These are phyloP conservation scores for Ceuthmochares aereus DNA, from an alignment of 2,113 vertebrate species.

Conservation along the genomic window DNA sequence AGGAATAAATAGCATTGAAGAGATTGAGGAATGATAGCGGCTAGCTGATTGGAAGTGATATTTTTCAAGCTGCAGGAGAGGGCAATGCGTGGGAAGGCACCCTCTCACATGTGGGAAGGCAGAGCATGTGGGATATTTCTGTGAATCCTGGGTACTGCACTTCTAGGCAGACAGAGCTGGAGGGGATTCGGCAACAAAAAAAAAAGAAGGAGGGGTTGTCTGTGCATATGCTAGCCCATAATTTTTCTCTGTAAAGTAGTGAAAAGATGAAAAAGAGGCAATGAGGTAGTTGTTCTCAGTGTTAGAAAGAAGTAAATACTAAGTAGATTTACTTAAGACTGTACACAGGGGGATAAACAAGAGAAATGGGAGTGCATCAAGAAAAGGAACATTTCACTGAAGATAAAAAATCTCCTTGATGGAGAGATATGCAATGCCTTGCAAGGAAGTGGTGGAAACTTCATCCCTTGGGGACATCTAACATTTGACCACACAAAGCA, in stretches of 20 bases:
- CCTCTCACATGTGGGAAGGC: slow-evolving; percentile 22
- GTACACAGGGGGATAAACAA: not conserved
- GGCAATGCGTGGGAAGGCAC: not conserved
- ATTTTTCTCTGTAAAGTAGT: not conserved
- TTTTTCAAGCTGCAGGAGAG: slow-evolving; percentile 24
- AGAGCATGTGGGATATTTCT: not conserved
- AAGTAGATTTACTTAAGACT: not conserved
- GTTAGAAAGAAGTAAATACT: not conserved
- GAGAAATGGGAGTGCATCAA: not conserved
- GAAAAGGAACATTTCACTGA: slow-evolving; percentile 27
- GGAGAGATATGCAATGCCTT: slow-evolving; percentile 8
- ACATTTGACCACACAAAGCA: slow-evolving; percentile 52
- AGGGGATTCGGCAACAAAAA: not conserved
- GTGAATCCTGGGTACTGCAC: not conserved
- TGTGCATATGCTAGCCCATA: not conserved
- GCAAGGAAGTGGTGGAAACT: slow-evolving; percentile 40
- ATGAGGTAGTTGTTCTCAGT: accelerated
- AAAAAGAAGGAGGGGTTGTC: not conserved
- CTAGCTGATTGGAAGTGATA: slow-evolving; percentile 3
- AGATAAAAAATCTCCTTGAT: not conserved
- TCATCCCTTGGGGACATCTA: slow-evolving; percentile 27
- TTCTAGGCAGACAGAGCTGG: not conserved
- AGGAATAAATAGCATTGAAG: not conserved
- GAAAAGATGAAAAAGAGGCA: not conserved
- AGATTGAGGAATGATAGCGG: slow-evolving; percentile 20